Percentiles rank a stretch among this genome's conserved stretches.
Evolutionary conservation across 1,140 invertebrate species (phyloP).

Genomic region (Chironomus striatipennis): DNA sequence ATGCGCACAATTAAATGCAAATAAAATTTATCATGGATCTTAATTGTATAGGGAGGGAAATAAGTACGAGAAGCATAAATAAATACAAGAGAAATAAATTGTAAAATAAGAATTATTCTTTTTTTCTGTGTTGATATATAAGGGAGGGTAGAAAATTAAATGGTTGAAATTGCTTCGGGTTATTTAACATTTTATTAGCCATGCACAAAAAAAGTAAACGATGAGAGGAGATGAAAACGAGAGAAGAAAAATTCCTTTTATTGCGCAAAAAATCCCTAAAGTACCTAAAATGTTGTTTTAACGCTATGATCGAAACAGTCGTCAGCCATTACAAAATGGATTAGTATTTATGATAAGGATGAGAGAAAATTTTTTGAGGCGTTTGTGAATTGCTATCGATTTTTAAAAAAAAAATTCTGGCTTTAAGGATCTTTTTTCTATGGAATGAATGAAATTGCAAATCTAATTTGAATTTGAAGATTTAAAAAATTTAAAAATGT

Average conservation of each 20-base stretch:
- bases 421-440: too few relatives aligned
- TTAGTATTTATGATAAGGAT: too few relatives aligned
- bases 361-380: too few relatives aligned
- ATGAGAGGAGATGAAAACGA: neutral
- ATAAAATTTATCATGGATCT: conserved; percentile 20
- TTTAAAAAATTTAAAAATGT: too few relatives aligned
- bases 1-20: conserved; percentile 24
- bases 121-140: neutral
- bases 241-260: neutral
- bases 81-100: neutral
- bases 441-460: too few relatives aligned
- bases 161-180: conserved; percentile 22
- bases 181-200: conserved; percentile 23
- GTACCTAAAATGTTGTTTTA: conserved; percentile 9
- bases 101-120: neutral
- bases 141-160: conserved; percentile 22
- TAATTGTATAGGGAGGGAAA: conserved; percentile 18
- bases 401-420: too few relatives aligned
- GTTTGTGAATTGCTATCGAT: too few relatives aligned
- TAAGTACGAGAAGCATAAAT: neutral
- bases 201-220: neutral
- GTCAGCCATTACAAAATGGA: neutral
- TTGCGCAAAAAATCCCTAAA: conserved; percentile 12
- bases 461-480: too few relatives aligned
- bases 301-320: neutral